These are phyloP conservation scores for Anthonomus grandis DNA, from an alignment of 1,140 invertebrate species.

Conservation along the genomic window DNA sequence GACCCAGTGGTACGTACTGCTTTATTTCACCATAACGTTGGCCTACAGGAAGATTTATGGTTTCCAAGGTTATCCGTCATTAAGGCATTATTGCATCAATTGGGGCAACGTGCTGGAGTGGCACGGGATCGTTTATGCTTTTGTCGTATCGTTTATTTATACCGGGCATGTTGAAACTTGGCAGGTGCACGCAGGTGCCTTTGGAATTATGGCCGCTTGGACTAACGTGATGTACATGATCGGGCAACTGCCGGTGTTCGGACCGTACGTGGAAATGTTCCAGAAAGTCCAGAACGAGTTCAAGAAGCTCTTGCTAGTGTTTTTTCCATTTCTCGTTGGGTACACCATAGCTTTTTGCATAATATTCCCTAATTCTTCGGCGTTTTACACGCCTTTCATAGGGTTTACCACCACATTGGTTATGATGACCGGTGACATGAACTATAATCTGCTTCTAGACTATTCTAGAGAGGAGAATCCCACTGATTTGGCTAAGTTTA, in stretches of 20 bases:
- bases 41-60: slow-evolving; percentile 72
- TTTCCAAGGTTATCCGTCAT: slow-evolving; percentile 68
- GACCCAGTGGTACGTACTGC: slow-evolving; percentile 72
- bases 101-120: slow-evolving; percentile 80
- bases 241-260: slow-evolving; percentile 78
- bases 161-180: slow-evolving; percentile 71
- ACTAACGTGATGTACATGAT: slow-evolving; percentile 83
- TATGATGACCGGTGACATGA: slow-evolving; percentile 85
- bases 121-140: slow-evolving; percentile 76
- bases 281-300: slow-evolving; percentile 81
- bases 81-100: slow-evolving; percentile 73
- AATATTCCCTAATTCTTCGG: slow-evolving; percentile 73
- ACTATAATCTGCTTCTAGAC: slow-evolving; percentile 53
- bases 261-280: slow-evolving; percentile 83
- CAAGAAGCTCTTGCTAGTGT: slow-evolving; percentile 75
- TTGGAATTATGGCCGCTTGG: slow-evolving; percentile 78
- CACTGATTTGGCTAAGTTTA: slow-evolving; percentile 7
- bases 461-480: slow-evolving; percentile 13
- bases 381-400: slow-evolving; percentile 72
- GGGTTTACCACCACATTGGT: slow-evolving; percentile 77
- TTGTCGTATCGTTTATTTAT: slow-evolving; percentile 74
- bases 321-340: slow-evolving; percentile 76
- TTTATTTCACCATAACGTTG: slow-evolving; percentile 69
- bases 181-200: slow-evolving; percentile 78
- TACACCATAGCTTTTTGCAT: slow-evolving; percentile 83